Percentiles rank a stretch among this genome's conserved stretches.
Conservation (phyloP, 2,113 vertebrate genomes). For the Porphyrio hochstetteri region DNA sequence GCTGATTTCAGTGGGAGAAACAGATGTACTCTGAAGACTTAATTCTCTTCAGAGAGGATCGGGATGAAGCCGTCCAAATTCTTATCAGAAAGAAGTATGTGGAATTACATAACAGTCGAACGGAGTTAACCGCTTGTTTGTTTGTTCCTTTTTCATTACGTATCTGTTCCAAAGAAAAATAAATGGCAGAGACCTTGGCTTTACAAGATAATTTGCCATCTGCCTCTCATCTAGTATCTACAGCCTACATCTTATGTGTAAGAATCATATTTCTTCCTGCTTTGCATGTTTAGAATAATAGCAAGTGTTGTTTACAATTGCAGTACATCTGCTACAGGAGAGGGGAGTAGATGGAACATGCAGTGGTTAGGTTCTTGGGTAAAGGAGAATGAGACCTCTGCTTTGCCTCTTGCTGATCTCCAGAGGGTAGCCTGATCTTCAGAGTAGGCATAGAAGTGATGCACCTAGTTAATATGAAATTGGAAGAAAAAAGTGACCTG, state of each 20-base stretch:
- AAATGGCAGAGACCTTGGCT: constrained; percentile 26
- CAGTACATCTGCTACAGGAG: neutral
- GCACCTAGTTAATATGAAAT: neutral
- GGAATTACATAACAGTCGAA: neutral
- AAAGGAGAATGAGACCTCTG: neutral
- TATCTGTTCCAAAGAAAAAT: constrained; percentile 30
- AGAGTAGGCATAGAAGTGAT: neutral
- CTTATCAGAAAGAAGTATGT: neutral
- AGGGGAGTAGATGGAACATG: neutral
- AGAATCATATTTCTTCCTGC: constrained; percentile 22
- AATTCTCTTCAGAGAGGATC: neutral
- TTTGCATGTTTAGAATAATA: constrained; percentile 10
- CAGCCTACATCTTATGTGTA: constrained; percentile 38
- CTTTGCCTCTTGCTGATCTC: neutral
- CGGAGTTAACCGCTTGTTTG: neutral
- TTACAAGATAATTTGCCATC: constrained; percentile 42
- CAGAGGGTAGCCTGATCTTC: neutral
- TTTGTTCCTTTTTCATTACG: neutral
- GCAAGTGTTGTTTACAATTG: constrained; percentile 37
- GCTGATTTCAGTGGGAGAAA: neutral
- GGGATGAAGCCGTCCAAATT: neutral
- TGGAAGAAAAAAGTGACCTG: neutral
- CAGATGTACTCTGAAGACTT: constrained; percentile 15
- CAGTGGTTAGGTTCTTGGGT: neutral
- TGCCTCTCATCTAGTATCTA: constrained; percentile 28